Base-by-base conservation (phyloP, 2,888 invertebrate species). In the Caenorhabditis sp. region DNA sequence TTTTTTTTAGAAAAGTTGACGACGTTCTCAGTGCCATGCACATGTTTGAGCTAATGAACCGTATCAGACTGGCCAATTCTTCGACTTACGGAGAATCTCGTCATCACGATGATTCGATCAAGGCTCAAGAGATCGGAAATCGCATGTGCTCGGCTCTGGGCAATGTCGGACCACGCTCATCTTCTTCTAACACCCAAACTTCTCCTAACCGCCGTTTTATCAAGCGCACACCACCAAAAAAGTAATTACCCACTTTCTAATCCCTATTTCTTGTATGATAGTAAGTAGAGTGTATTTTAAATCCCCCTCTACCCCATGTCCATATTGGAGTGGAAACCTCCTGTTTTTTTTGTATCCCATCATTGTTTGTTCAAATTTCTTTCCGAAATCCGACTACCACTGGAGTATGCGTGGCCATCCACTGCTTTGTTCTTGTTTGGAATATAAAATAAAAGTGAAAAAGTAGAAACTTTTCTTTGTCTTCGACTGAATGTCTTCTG, bases 11-110 rank as follows among this genome's bases (percentile, higher is more conserved):
- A 59, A 61, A 65, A 58, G 8, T 75, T 7, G 75, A 75, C 22
- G 68, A 75, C n/a, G 62, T 75, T 9, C 35, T 75, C 20, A 50
- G 39, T 15, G 62, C 52, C 20, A 68, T 75, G 68, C 59, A 75
- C 39, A 61, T 62, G 70, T 70, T 63, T 41, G 76, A 76, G 26
- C 22, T 76, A 13, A 70, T 76, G 63, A 76, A 76, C 24, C 62
- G 70, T 9, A 43, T 76, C 17, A 63, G 65, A 27, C 13, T 76
- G 35, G 61, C 65, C 11, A 70, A 70, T 26, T 53, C 59, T 0
- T 53, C 52, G 8, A 17, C 59, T 0, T 52, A 35, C 24, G 26
- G 43, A n/a, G 53, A 53, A 6, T 6, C 35, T 24, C 39, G 35
- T 17, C 58, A 43, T 11, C 50, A 39, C 3, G 68, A 52, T 11